Conservation (phyloP, 2,888 invertebrate genomes). For the Hedychridium roseum region DNA sequence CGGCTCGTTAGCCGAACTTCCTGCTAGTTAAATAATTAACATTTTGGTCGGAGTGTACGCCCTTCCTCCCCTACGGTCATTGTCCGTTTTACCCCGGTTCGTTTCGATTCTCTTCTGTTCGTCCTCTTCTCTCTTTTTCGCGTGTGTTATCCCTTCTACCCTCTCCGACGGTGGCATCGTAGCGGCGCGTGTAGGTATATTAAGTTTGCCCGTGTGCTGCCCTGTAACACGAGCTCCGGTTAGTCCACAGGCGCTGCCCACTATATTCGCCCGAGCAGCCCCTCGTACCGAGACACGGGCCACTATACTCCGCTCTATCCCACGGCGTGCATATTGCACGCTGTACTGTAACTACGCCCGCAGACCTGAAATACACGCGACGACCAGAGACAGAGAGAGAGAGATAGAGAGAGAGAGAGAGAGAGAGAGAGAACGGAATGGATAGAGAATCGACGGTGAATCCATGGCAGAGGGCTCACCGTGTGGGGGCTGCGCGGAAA, state of each 20-base stretch:
- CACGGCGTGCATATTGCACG: constrained; percentile 57
- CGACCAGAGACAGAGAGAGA: constrained; percentile 13
- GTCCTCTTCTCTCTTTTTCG: constrained; percentile 8
- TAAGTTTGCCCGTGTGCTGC: constrained; percentile 46
- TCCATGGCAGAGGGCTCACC: no score
- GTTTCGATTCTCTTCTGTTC: constrained; percentile 7
- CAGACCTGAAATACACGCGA: constrained; percentile 59
- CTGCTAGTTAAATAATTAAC: constrained; percentile 59
- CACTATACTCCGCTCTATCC: constrained; percentile 38
- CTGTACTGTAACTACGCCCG: constrained; percentile 53
- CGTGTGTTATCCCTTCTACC: not conserved
- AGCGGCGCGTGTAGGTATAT: constrained; percentile 38
- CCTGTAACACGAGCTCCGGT: constrained; percentile 57
- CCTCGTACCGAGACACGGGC: constrained; percentile 27
- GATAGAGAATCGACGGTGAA: no score
- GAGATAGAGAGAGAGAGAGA: constrained; percentile 9
- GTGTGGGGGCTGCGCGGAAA: no score
- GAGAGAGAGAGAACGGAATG: constrained; percentile 7
- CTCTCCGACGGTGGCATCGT: not conserved
- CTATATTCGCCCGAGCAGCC: constrained; percentile 36
- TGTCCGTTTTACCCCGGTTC: constrained; percentile 27
- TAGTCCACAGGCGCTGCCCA: constrained; percentile 55
- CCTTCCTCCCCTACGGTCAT: constrained; percentile 9
- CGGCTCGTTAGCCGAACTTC: constrained; percentile 52
- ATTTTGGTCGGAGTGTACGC: constrained; percentile 54